Evolutionary conservation across 1,140 invertebrate genomes (phyloP).

Genomic region (Polyergus mexicanus): DNA sequence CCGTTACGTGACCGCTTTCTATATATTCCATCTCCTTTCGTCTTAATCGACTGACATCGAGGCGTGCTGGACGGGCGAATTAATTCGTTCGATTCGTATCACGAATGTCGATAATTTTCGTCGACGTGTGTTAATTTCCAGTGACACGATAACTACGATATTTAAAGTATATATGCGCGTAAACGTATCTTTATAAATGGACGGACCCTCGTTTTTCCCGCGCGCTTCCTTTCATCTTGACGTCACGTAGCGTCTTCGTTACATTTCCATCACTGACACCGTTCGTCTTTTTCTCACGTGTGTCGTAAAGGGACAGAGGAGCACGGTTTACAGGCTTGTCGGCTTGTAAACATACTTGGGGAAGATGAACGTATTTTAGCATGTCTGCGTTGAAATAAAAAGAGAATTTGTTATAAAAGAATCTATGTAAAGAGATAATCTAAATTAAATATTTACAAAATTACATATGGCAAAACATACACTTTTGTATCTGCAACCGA

Average conservation of each 20-base stretch:
- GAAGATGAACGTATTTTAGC: not conserved
- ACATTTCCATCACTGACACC: slow-evolving; percentile 32
- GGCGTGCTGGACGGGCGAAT: too few relatives aligned
- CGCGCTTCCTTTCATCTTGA: slow-evolving; percentile 1
- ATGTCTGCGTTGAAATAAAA: not conserved
- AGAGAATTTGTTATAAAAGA: not conserved
- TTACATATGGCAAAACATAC: not conserved
- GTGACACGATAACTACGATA: not conserved
- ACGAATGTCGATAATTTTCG: slow-evolving; percentile 8
- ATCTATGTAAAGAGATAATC: slow-evolving; percentile 4
- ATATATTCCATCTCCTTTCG: not conserved
- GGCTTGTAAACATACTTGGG: slow-evolving; percentile 34
- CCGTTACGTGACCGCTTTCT: slow-evolving; percentile 18
- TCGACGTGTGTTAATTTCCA: not conserved
- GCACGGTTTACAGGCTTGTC: slow-evolving; percentile 51
- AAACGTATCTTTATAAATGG: not conserved
- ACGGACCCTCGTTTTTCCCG: not conserved
- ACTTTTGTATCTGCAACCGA: slow-evolving; percentile 13
- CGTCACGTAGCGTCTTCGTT: not conserved
- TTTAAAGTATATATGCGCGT: slow-evolving; percentile 40
- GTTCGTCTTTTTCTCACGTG: slow-evolving; percentile 46
- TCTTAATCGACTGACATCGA: slow-evolving; percentile 3
- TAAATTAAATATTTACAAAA: not conserved
- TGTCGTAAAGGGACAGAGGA: slow-evolving; percentile 11
- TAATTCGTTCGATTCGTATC: slow-evolving; percentile 14